Evolutionary conservation across 1,140 invertebrate genomes (phyloP).

Genomic region (Sesamia nonagrioides): DNA sequence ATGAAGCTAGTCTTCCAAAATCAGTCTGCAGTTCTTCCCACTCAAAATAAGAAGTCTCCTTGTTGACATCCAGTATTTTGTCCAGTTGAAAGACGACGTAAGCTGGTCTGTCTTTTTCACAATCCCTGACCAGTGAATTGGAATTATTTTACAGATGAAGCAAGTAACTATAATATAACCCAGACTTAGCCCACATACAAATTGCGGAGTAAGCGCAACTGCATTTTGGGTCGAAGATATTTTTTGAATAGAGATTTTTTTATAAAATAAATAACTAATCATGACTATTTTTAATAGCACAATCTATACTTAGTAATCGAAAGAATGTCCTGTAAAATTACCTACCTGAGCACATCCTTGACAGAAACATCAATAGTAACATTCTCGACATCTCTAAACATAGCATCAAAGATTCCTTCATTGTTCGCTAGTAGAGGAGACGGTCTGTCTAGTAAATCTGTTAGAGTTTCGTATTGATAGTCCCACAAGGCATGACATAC

Average conservation of each 20-base stretch:
- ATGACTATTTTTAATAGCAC: too few species aligned
- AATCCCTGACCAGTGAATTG: slow-evolving; percentile 86
- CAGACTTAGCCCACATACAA: too few species aligned
- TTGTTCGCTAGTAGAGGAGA: slow-evolving; percentile 87
- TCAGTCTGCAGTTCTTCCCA: slow-evolving; percentile 88
- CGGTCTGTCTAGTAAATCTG: slow-evolving; percentile 89
- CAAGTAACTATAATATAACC: neutral
- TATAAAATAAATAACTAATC: too few species aligned
- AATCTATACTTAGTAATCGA: too few species aligned
- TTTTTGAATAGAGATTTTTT: too few species aligned
- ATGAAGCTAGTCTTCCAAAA: slow-evolving; percentile 81
- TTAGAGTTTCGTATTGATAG: slow-evolving; percentile 88
- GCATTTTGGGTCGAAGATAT: too few species aligned
- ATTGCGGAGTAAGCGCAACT: too few species aligned
- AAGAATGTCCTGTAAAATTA: neutral
- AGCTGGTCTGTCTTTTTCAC: slow-evolving; percentile 90
- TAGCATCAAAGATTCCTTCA: slow-evolving; percentile 88
- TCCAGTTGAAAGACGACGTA: slow-evolving; percentile 92
- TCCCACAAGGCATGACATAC: slow-evolving; percentile 90
- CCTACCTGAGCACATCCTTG: slow-evolving; percentile 80
- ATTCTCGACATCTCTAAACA: slow-evolving; percentile 84
- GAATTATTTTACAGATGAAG: neutral
- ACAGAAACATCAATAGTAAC: slow-evolving; percentile 83
- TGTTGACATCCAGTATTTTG: slow-evolving; percentile 89
- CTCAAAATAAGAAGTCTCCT: slow-evolving; percentile 88